Base-by-base conservation (phyloP, 2,888 invertebrate genomes). In the Pristionchus arcanus region DNA sequence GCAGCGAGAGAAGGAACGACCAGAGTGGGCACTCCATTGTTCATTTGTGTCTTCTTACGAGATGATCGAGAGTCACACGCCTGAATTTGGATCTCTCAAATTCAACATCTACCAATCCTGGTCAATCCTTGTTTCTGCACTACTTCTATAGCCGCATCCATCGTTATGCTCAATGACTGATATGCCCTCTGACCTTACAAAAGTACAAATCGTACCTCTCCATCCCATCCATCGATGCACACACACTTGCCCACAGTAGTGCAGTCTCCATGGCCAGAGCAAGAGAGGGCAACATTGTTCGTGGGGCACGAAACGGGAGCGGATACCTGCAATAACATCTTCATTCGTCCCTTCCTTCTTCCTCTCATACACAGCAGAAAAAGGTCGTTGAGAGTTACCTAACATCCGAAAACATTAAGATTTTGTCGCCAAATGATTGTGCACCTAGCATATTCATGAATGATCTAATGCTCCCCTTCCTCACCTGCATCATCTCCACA, bases 261-360 rank as follows among this genome's bases (percentile, higher is more conserved):
- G 74, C 93, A 93, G 87, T 93, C 98, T 96, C 99, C 99, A 96
- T 97, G 97, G 91, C 97, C 97, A 90, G 98, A 98, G 96, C 99
- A 99, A 95, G 98, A 97, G 94, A 97, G 96, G 95, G 97, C 97
- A 95, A 97, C 97, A 95, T 97, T 97, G 96, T 97, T 98, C 92
- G 97, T 97, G 91, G 98, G 98, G 96, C 98, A 98, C 19, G 93
- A 89, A 34, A 94, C 92, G 1, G 93, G 90, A 9, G 94, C 92
- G 7, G 93, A 92, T 11, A 94, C 93, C 90, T 93, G 91, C 15
- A 28, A 11, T 25, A 15, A 53, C 25, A 28, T 9, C 21, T 34
- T 68, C 31, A 25, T 68, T 28, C n/a, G 7, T 16, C 68, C n/a
- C 68, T n/a, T n/a, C 28, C n/a, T n/a, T n/a, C n/a, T 4, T n/a